Evolutionary conservation across 2,888 invertebrate genomes (phyloP).

Genomic region (Microplitis manilae): DNA sequence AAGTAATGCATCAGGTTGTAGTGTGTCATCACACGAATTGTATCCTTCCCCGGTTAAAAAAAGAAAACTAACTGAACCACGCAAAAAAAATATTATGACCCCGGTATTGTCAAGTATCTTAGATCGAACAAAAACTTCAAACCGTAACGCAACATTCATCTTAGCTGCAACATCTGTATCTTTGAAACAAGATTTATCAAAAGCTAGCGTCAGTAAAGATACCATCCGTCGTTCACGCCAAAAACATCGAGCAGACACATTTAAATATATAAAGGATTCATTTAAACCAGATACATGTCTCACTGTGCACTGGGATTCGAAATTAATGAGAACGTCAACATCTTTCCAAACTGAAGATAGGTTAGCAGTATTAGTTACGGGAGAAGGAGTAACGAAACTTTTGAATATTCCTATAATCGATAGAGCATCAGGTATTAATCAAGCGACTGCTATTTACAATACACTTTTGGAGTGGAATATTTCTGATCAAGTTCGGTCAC

Average conservation of each 20-base stretch:
- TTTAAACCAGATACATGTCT: slow-evolving; percentile 24
- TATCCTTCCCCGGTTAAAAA: slow-evolving; percentile 8
- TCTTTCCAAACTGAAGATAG: slow-evolving; percentile 22
- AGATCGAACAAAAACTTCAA: slow-evolving; percentile 20
- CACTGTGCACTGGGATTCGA: slow-evolving; percentile 22
- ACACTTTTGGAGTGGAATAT: slow-evolving; percentile 12
- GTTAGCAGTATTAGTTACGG: slow-evolving; percentile 24
- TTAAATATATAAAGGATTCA: slow-evolving; percentile 18
- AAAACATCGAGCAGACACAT: slow-evolving; percentile 21
- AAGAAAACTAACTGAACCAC: background rate
- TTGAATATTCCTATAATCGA: slow-evolving; percentile 14
- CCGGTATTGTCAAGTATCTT: slow-evolving; percentile 12
- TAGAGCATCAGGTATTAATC: slow-evolving; percentile 21
- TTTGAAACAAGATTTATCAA: slow-evolving; percentile 13
- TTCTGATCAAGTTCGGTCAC: slow-evolving; percentile 9
- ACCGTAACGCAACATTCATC: slow-evolving; percentile 3
- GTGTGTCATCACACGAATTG: slow-evolving; percentile 14
- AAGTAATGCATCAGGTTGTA: slow-evolving; percentile 10
- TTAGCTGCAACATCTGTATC: slow-evolving; percentile 11
- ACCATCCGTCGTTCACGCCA: slow-evolving; percentile 20
- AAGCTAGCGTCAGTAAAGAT: slow-evolving; percentile 21
- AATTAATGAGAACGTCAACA: slow-evolving; percentile 16
- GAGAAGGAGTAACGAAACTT: slow-evolving; percentile 1
- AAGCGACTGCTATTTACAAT: slow-evolving; percentile 19
- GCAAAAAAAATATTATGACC: background rate